A percentile compares a stretch with the other conserved stretches of the same genome.
phyloP scores from a whole-genome alignment of 2,888 invertebrate genomes.

The Drosophila paracracens region DNA sequence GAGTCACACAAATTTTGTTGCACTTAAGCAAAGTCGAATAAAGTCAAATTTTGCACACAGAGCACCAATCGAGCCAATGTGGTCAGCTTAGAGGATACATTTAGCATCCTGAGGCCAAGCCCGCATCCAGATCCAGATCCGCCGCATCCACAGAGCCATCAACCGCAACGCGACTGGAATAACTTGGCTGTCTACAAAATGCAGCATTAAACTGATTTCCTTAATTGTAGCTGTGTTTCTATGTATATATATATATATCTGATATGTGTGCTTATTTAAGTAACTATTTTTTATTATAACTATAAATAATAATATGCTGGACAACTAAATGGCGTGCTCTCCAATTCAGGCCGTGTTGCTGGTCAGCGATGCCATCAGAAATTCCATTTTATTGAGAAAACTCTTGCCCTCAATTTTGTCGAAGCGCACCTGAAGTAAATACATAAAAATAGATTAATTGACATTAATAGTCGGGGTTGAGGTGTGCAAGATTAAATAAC shows the following conservation, averaged over 20 bases:
- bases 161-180: constrained; percentile 50
- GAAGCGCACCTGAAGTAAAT: constrained; percentile 87
- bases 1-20: constrained; percentile 15
- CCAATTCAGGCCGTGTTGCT: constrained; percentile 75
- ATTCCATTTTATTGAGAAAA: constrained; percentile 98
- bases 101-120: constrained; percentile 53
- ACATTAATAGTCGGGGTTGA: not conserved
- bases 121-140: constrained; percentile 31
- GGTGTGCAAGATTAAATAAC: not conserved
- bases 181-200: constrained; percentile 35
- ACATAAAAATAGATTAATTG: not conserved
- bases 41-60: constrained; percentile 32
- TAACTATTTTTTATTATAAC: constrained; percentile 19
- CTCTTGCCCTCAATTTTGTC: constrained; percentile 98
- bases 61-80: constrained; percentile 82
- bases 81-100: constrained; percentile 75
- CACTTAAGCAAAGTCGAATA: not conserved
- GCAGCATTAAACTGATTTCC: constrained; percentile 28
- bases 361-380: constrained; percentile 92
- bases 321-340: constrained; percentile 4
- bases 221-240: constrained; percentile 23
- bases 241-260: constrained; percentile 25
- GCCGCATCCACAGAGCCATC: constrained; percentile 20
- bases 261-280: constrained; percentile 22
- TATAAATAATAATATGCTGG: constrained; percentile 45